phyloP scores from a whole-genome alignment of 2,113 vertebrate species.

The Macrotis lagotis region DNA sequence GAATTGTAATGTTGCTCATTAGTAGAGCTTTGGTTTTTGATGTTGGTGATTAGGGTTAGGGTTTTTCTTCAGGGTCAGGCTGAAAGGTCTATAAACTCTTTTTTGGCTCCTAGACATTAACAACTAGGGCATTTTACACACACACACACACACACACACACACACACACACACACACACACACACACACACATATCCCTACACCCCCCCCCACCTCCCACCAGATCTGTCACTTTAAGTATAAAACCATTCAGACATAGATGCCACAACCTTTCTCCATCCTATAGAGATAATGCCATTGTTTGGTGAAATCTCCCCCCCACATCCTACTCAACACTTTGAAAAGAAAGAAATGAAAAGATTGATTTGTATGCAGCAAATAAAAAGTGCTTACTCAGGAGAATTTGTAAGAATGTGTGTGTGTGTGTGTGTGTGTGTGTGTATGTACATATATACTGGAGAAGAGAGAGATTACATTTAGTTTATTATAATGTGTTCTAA shows the following conservation, averaged over 20 bases:
- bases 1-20: constrained; percentile 42
- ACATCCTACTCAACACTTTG: neutral
- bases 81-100: neutral
- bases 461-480: neutral
- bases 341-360: constrained; percentile 48
- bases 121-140: constrained; percentile 23
- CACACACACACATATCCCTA: constrained; percentile 6
- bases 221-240: constrained; percentile 53
- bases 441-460: too few relatives aligned
- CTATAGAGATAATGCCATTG: constrained; percentile 52
- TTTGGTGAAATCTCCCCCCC: constrained; percentile 37
- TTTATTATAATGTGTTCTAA: too few relatives aligned
- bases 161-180: constrained; percentile 34
- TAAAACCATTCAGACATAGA: constrained; percentile 48
- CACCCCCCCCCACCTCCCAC: too few relatives aligned
- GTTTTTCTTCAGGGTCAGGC: constrained; percentile 60
- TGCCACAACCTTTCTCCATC: constrained; percentile 40
- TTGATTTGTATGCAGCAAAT: constrained; percentile 44
- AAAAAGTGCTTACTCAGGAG: constrained; percentile 29
- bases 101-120: constrained; percentile 35
- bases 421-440: too few relatives aligned
- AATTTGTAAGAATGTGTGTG: neutral
- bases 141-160: constrained; percentile 32
- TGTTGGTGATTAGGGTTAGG: constrained; percentile 46
- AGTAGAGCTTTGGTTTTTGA: constrained; percentile 51